These are phyloP conservation scores for Xenops minutus DNA, from an alignment of 2,797 vertebrate species.

Conservation along the genomic window DNA sequence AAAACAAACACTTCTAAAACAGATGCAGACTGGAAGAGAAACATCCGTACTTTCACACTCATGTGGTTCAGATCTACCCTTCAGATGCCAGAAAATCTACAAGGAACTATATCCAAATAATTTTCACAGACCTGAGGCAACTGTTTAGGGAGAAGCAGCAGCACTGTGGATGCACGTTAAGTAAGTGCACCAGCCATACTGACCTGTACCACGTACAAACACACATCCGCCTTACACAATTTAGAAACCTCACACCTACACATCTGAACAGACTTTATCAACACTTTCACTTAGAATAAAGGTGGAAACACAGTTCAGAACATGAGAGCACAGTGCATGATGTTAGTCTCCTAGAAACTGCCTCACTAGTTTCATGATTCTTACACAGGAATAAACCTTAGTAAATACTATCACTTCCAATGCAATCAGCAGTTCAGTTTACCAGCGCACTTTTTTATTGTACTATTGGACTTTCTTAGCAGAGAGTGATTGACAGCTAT, in stretches of 20 bases:
- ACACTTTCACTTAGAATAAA: not conserved
- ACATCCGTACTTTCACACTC: accelerated
- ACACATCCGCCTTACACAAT: not conserved
- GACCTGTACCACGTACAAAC: accelerated
- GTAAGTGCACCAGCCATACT: not conserved
- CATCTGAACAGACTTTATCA: not conserved
- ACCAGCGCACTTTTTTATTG: not conserved
- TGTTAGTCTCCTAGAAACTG: not conserved
- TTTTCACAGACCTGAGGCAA: not conserved
- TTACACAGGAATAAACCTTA: not conserved
- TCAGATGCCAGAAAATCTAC: not conserved
- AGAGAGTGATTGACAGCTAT: not conserved
- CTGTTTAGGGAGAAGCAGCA: not conserved
- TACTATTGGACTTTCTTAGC: not conserved
- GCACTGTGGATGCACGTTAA: not conserved
- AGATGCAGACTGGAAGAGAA: not conserved
- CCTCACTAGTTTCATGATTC: not conserved
- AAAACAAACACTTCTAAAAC: not conserved
- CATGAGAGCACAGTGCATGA: not conserved
- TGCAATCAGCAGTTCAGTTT: not conserved
- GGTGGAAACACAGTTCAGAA: not conserved
- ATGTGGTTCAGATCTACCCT: not conserved
- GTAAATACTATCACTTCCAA: not conserved
- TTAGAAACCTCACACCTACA: not conserved
- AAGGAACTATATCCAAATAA: not conserved